These are phyloP conservation scores for Graptemys geographica DNA, from an alignment of 2,797 vertebrate genomes.

Conservation along the genomic window DNA sequence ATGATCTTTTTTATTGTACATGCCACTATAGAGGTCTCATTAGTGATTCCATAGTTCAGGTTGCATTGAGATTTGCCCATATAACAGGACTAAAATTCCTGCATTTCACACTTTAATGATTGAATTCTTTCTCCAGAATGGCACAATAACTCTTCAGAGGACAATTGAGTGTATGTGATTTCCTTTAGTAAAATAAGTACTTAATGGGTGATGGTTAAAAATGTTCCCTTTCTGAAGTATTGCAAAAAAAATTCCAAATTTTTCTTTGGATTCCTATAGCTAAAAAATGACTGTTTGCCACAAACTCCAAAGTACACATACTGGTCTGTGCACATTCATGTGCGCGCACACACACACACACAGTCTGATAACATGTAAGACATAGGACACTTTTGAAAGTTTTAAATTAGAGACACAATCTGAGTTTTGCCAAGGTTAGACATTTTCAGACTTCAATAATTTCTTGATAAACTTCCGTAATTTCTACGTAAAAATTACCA, in stretches of 20 bases:
- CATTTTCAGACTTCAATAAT: neutral
- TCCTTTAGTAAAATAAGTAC: slow-evolving; percentile 3
- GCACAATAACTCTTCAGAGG: neutral
- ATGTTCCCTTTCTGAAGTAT: neutral
- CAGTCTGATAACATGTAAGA: neutral
- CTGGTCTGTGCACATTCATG: neutral
- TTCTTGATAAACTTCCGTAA: neutral
- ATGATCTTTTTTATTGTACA: neutral
- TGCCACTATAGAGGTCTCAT: neutral
- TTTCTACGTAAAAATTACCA: neutral
- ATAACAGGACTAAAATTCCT: neutral
- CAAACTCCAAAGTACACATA: neutral
- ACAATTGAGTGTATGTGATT: neutral
- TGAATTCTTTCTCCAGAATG: neutral
- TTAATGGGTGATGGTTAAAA: neutral
- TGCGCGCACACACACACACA: neutral
- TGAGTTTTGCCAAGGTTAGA: neutral
- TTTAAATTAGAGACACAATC: neutral
- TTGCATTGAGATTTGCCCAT: neutral
- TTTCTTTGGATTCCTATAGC: neutral
- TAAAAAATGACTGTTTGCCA: neutral
- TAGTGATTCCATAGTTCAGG: neutral
- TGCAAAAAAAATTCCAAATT: neutral
- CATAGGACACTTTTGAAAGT: neutral
- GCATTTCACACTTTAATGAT: slow-evolving; percentile 21